A percentile compares a stretch with the other conserved stretches of the same genome.
Conservation (phyloP, 2,113 vertebrate species). For the Motacilla tschutschensis region DNA sequence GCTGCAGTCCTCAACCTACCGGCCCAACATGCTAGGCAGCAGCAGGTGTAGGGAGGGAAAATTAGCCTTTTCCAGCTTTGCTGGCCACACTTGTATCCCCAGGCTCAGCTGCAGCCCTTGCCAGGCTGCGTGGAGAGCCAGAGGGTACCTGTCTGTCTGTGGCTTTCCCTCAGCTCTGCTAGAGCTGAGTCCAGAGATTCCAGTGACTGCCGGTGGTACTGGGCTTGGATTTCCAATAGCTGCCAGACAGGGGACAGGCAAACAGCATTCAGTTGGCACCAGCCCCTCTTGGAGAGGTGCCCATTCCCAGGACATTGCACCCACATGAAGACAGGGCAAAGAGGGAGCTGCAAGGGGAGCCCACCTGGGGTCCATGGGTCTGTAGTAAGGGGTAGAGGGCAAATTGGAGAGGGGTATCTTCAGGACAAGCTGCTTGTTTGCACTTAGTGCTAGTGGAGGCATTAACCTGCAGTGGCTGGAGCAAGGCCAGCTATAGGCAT, state of each 20-base stretch:
- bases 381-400: background rate
- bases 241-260: constrained; percentile 43
- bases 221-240: constrained; percentile 92
- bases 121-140: background rate
- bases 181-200: constrained; percentile 82
- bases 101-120: constrained; percentile 15
- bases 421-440: background rate
- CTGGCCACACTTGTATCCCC: fast-evolving
- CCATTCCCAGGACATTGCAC: background rate
- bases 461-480: background rate
- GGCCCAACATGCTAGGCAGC: background rate
- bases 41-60: background rate
- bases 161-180: constrained; percentile 84
- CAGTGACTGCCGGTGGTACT: constrained; percentile 87
- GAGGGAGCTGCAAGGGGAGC: background rate
- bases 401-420: background rate
- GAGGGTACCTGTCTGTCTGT: constrained; percentile 74
- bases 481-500: background rate
- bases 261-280: background rate
- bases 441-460: background rate
- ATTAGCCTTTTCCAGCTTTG: background rate
- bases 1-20: background rate
- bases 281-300: background rate
- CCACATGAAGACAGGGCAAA: background rate
- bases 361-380: fast-evolving